Evolutionary conservation across 2,113 vertebrate species (phyloP).

Genomic region (Sinocyclocheilus rhinocerous): DNA sequence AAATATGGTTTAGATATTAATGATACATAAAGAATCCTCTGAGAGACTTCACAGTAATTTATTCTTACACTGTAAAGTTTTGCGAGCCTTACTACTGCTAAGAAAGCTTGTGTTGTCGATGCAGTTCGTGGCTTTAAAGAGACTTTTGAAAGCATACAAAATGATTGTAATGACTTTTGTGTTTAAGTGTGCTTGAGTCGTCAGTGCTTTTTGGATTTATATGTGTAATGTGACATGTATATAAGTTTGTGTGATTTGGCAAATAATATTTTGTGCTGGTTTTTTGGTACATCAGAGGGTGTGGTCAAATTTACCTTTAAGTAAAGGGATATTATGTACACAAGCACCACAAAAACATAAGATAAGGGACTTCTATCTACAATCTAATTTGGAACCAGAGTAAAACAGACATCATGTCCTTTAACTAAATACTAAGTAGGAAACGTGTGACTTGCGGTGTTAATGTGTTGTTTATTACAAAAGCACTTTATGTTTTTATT

Average conservation of each 20-base stretch:
- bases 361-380: not conserved
- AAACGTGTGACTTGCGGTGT: slow-evolving; percentile 61
- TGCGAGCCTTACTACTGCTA: slow-evolving; percentile 70
- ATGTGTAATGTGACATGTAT: slow-evolving; percentile 80
- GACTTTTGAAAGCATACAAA: slow-evolving; percentile 55
- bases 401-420: not conserved
- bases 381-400: not conserved
- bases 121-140: slow-evolving; percentile 58
- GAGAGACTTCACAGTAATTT: slow-evolving; percentile 55
- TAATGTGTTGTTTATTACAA: slow-evolving; percentile 71
- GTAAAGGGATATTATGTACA: slow-evolving; percentile 67
- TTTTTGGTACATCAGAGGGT: slow-evolving; percentile 66
- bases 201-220: slow-evolving; percentile 80
- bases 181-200: slow-evolving; percentile 81
- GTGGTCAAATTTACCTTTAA: slow-evolving; percentile 71
- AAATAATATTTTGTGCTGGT: slow-evolving; percentile 69
- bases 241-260: slow-evolving; percentile 77
- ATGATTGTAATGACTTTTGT: slow-evolving; percentile 68
- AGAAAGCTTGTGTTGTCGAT: slow-evolving; percentile 67
- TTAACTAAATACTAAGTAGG: slow-evolving; percentile 23
- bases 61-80: slow-evolving; percentile 74
- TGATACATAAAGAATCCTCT: slow-evolving; percentile 26
- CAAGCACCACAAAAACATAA: slow-evolving; percentile 62
- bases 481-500: slow-evolving; percentile 80
- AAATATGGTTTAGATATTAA: slow-evolving; percentile 6